A percentile compares a stretch with the other conserved stretches of the same genome.
These are phyloP conservation scores for mouse (Mus musculus) DNA, from an alignment of 2,113 vertebrate species.

Conservation along the genomic window GRCm39 chrX:23660501-23661000, in stretches of 20 bases:
- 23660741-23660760: conserved; percentile 30
- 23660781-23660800: background rate
- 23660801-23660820: background rate
- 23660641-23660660: conserved; percentile 25
- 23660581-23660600: background rate
- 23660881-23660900: background rate
- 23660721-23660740: conserved; percentile 35
- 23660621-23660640: background rate
- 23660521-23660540: too few species aligned
- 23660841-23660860: background rate
- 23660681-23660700: conserved; percentile 48
- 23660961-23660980: background rate
- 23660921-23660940: conserved; percentile 52
- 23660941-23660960: conserved; percentile 7
- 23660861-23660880: background rate
- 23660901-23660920: conserved; percentile 37
- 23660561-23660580: too few species aligned
- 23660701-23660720: conserved; percentile 7
- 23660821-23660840: background rate
- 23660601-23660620: background rate
- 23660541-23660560: too few species aligned
- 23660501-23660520: too few species aligned
- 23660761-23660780: background rate
- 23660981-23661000: background rate
- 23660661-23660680: background rate